Percentiles rank a stretch among this genome's conserved stretches.
Evolutionary conservation across 2,113 vertebrate species (phyloP).

Genomic region (Rynchops niger): DNA sequence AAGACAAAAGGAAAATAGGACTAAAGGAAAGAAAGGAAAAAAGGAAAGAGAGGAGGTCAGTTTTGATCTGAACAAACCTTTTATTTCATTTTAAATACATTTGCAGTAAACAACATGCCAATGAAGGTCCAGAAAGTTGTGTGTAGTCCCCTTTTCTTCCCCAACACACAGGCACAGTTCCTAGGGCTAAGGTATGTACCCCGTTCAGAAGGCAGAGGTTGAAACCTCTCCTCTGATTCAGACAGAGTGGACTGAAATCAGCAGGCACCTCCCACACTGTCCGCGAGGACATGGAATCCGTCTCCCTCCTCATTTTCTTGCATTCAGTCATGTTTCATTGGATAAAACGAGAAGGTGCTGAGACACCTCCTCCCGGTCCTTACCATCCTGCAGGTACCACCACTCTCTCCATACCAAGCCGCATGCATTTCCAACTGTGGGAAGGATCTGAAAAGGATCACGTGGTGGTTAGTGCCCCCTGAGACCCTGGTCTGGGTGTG

Average conservation of each 20-base stretch:
- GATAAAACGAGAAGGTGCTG: neutral
- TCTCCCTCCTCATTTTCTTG: neutral
- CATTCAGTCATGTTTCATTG: neutral
- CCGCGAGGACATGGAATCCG: fast-evolving
- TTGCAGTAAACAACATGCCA: neutral
- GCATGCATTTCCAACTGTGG: neutral
- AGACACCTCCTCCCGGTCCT: neutral
- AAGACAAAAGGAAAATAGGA: neutral
- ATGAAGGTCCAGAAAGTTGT: neutral
- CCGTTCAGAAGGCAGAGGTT: neutral
- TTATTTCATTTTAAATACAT: neutral
- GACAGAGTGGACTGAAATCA: neutral
- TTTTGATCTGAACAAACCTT: neutral
- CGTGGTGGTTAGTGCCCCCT: neutral
- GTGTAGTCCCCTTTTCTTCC: neutral
- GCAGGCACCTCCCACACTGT: neutral
- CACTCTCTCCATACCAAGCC: neutral
- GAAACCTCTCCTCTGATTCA: neutral
- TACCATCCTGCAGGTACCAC: neutral
- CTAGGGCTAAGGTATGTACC: neutral
- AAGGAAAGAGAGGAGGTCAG: neutral
- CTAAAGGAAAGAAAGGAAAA: neutral
- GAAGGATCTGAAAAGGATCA: neutral
- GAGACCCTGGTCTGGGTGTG: fast-evolving
- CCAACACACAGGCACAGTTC: neutral